Percentiles rank a stretch among this genome's conserved stretches.
phyloP scores from a whole-genome alignment of 2,888 invertebrate species.

The Thymelicus sylvestris region DNA sequence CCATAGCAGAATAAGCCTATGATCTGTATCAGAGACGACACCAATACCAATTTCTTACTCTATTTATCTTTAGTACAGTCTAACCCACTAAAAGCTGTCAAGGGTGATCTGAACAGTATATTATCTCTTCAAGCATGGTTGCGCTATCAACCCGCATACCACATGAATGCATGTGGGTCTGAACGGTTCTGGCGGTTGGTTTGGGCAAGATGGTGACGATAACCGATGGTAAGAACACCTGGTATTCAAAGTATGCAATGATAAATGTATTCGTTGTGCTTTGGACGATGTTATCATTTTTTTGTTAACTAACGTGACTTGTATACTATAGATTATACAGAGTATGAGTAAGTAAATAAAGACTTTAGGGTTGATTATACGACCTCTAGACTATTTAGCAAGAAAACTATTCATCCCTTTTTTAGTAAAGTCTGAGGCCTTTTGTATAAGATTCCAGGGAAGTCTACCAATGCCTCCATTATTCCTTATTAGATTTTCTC shows the following conservation, averaged over 20 bases:
- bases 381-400: too few relatives aligned
- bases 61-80: background rate
- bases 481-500: too few relatives aligned
- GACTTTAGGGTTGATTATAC: too few relatives aligned
- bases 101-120: background rate
- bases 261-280: slow-evolving; percentile 21
- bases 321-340: background rate
- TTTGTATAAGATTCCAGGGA: too few relatives aligned
- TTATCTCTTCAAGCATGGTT: slow-evolving; percentile 28
- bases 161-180: slow-evolving; percentile 25
- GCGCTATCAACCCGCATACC: slow-evolving; percentile 33
- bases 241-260: slow-evolving; percentile 20
- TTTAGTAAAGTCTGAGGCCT: too few relatives aligned
- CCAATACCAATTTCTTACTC: background rate
- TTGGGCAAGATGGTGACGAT: slow-evolving; percentile 25
- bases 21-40: background rate
- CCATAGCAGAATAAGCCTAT: background rate
- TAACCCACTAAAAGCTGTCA: background rate
- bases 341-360: too few relatives aligned
- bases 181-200: slow-evolving; percentile 26
- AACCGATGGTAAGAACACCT: slow-evolving; percentile 32
- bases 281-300: background rate
- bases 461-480: too few relatives aligned
- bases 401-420: too few relatives aligned
- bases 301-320: background rate